Evolutionary conservation across 1,140 invertebrate genomes (phyloP), one percentile per base, ranked within the genome.

Genomic region (Papilio aristodemus): DNA sequence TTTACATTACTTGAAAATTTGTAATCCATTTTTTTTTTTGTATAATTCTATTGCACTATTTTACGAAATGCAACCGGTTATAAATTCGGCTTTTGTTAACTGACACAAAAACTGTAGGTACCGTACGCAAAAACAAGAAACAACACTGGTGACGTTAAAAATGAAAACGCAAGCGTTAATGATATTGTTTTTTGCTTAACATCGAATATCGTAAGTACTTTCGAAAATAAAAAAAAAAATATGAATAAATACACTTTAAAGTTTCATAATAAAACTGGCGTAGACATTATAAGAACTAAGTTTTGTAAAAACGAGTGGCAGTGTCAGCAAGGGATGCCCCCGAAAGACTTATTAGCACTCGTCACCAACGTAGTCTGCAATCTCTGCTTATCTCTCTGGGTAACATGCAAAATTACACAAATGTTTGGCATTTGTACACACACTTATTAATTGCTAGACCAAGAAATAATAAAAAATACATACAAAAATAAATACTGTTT

Each of bases 21-120:
- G 43, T 46, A 54, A 22, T 25, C 6, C 46, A 54, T 25, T 0
- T 54, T 54, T 22, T 43, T 43, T 43, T 43, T 50, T 50, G 43
- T 54, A 50, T 50, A 54, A 54, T 54, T 54, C 19, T 54, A 54
- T 22, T 54, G 46, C 46, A 54, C 10, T 54, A 22, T 54, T 54
- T 54, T 25, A 19, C 22, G 17, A 54, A 54, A 54, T 54, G 19
- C 46, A 54, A 54, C 46, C 46, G 19, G 46, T 19, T 22, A 22
- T 54, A 54, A 54, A 54, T 54, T 54, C 46, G 19, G 46, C 46
- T 54, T 54, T 54, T 54, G 46, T 54, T 22, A 25, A 22, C 19
- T 13, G 46, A 25, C 46, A 50, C 9, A 54, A 54, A 54, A 54
- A 54, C 46, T 54, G 6, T n/a, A n/a, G 43, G 10, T 54, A 25